A percentile compares a stretch with the other conserved stretches of the same genome.
Evolutionary conservation across 2,113 vertebrate species (phyloP).

Genomic region (Chloebia gouldiae): DNA sequence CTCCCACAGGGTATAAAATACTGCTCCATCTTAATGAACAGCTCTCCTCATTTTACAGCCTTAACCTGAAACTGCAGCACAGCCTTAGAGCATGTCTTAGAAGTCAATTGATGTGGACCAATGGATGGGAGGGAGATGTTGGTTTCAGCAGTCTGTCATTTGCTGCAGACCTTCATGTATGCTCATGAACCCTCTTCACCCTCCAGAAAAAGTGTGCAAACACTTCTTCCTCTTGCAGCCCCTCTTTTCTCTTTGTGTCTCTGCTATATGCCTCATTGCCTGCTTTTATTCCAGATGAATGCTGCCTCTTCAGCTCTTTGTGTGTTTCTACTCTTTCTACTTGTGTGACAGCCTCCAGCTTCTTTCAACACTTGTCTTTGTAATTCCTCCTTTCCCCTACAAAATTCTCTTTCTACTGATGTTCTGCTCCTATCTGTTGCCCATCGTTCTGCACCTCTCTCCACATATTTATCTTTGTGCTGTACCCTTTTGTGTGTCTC

Average conservation of each 20-base stretch:
- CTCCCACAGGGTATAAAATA: not conserved
- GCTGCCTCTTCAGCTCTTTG: not conserved
- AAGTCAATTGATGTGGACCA: not conserved
- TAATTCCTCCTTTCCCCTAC: not conserved
- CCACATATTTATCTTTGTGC: not conserved
- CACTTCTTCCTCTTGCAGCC: not conserved
- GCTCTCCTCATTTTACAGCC: not conserved
- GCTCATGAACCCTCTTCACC: not conserved
- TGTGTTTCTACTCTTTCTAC: constrained; percentile 13
- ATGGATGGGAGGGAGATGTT: not conserved
- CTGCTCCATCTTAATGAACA: not conserved
- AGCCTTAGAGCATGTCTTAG: not conserved
- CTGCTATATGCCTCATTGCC: not conserved
- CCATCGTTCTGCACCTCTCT: not conserved
- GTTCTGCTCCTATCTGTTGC: not conserved
- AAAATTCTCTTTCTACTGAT: not conserved
- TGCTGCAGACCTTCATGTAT: not conserved
- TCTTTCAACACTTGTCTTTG: constrained; percentile 1
- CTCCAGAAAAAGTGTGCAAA: not conserved
- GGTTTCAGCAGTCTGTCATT: not conserved
- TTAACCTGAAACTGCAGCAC: not conserved
- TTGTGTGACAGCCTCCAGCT: not conserved
- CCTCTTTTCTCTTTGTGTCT: not conserved
- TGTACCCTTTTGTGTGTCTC: not conserved
- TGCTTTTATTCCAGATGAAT: constrained; percentile 9